A percentile compares a stretch with the other conserved stretches of the same genome.
Evolutionary conservation across 2,888 invertebrate genomes (phyloP).

Genomic region (Troides helena): DNA sequence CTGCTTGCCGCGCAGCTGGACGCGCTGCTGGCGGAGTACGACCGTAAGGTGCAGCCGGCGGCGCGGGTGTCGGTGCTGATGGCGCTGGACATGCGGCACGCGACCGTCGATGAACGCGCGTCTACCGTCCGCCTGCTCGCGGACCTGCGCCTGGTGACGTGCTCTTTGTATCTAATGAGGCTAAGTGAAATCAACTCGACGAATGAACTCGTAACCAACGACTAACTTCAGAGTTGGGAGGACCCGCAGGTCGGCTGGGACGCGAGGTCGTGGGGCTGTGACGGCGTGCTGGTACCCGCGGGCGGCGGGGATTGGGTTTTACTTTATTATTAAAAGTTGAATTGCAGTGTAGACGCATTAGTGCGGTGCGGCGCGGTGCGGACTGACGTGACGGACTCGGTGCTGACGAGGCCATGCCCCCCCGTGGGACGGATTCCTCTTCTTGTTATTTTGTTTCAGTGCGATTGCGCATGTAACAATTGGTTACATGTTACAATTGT

Average conservation of each 20-base stretch:
- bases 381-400: too few relatives aligned
- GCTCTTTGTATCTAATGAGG: not conserved
- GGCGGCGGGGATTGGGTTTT: too few relatives aligned
- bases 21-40: slow-evolving; percentile 66
- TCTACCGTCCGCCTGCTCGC: slow-evolving; percentile 75
- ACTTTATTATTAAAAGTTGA: too few relatives aligned
- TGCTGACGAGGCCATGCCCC: too few relatives aligned
- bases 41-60: slow-evolving; percentile 54
- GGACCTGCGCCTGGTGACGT: slow-evolving; percentile 78
- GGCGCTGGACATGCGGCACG: slow-evolving; percentile 81
- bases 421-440: too few relatives aligned
- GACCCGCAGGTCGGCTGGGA: slow-evolving; percentile 89
- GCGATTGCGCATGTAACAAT: too few relatives aligned
- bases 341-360: too few relatives aligned
- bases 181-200: not conserved
- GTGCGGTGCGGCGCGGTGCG: too few relatives aligned
- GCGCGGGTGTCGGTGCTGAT: slow-evolving; percentile 70
- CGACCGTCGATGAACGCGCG: slow-evolving; percentile 83
- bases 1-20: slow-evolving; percentile 55
- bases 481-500: too few relatives aligned
- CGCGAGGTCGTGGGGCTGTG: slow-evolving; percentile 81
- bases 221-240: slow-evolving; percentile 82
- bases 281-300: slow-evolving; percentile 80
- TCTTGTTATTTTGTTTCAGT: too few relatives aligned
- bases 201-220: not conserved